Base-by-base conservation (phyloP, 2,888 invertebrate species). In the Theretra japonica region DNA sequence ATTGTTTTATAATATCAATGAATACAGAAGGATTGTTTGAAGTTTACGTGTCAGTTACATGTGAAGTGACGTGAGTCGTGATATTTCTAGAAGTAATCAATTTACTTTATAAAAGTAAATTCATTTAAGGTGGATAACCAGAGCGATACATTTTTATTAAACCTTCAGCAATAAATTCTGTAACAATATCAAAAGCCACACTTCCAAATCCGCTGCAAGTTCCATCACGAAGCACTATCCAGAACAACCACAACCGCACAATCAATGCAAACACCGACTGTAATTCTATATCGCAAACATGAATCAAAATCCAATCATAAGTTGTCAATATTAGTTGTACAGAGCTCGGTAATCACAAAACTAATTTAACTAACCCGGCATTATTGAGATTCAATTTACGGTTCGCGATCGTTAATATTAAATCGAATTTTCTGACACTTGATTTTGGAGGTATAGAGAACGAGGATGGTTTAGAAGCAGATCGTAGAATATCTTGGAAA, bases 291-390 rank as follows among this genome's bases (percentile, higher is more conserved):
- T 68, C 7, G 11, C 56, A 56, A 69, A 69, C 56, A 69, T 30
- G 28, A 58, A 59, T 59, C 48, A 28, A 59, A 70, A 28, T 59
- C 11, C 33, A 41, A 70, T 48, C 59, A 70, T 19, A 28, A 59
- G 19, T 59, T 59, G 48, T 68, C 71, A 68, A 68, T 41, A 71
- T 68, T 65, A 56, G 57, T 41, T 23, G 69, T 25, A 28, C 62
- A 62, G 53, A 5, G n/a, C 0, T 53, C 33, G 21, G 57, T 68
- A 58, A 71, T 69, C 70, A 33, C 65, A 65, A 68, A 71, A 69
- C 58, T 59, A 71, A 73, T 73, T 71, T 50, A 69, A 70, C 69
- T 59, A 70, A 73, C 50, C 62, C 56, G 50, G 59, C 50, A 68
- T n/a, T n/a, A 59, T 28, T 58, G 33, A 28, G 33, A 28, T 68